Base-by-base conservation (phyloP, 2,888 invertebrate species). In the Oligia latruncula region DNA sequence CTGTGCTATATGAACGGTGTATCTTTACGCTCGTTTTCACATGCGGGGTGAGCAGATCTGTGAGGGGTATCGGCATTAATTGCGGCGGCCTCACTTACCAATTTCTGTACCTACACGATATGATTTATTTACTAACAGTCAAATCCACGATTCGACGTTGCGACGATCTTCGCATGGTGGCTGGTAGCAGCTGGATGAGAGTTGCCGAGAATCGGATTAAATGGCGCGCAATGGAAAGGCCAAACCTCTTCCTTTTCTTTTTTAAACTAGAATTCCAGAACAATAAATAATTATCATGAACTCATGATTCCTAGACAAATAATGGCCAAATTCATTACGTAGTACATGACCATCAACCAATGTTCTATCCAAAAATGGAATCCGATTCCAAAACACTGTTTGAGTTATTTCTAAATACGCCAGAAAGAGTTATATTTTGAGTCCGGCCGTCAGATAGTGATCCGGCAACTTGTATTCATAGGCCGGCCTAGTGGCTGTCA, bases 381-480 rank as follows among this genome's bases (percentile, higher is more conserved):
- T 40, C 17, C 8, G 0, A 29, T 52, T 49, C 15, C 52, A 64
- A 29, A 35, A n/a, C 40, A 20, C 9, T 29, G 49, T 73, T 35
- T 68, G n/a, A 70, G 52, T 52, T 60, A 83, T 71, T 70, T 43
- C 20, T 52, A 74, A 83, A 74, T 70, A 79, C 65, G 35, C 23
- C 60, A 90, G 86, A 78, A 75, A 76, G 49, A 52, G 68, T 79
- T 65, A 74, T 86, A 83, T 82, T 84, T 73, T 68, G 88, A 90
- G 87, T 91, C 90, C 90, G 90, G 90, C 91, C 86, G 90, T 87
- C 89, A 72, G 78, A 81, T 76, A 80, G 89, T 89, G 90, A 93
- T 93, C 90, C 88, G 91, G 91, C 88, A 91, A 93, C 93, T 94
- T 94, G 92, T 94, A 94, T 94, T 93, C 93, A 92, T 91, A 92